These are phyloP conservation scores for Cerceris ruficornis DNA, from an alignment of 2,888 invertebrate species.

Conservation along the genomic window DNA sequence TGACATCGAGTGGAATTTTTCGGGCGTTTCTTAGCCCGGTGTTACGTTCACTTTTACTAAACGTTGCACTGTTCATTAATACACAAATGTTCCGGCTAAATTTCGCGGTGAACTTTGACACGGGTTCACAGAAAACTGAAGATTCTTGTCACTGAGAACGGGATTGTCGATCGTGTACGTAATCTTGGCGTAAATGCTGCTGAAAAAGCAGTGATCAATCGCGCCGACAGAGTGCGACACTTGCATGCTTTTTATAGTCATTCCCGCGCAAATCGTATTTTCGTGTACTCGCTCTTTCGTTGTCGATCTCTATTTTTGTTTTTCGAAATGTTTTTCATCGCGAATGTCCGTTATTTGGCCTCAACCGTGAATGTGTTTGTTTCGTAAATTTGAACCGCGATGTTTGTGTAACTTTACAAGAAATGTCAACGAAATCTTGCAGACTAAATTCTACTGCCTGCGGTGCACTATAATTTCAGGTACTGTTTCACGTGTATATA, in stretches of 20 bases:
- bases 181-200: background rate
- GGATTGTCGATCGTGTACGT: conserved; percentile 22
- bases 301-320: too few species aligned
- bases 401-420: too few species aligned
- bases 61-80: too few species aligned
- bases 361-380: too few species aligned
- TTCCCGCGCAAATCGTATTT: background rate
- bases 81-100: background rate
- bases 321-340: background rate
- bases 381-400: too few species aligned
- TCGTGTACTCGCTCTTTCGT: too few species aligned
- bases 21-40: background rate
- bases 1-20: conserved; percentile 31
- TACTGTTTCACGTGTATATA: too few species aligned
- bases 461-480: too few species aligned
- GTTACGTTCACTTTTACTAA: background rate
- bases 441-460: too few species aligned
- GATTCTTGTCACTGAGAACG: background rate
- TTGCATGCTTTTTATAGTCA: background rate
- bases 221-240: conserved; percentile 23
- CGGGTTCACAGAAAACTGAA: background rate
- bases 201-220: background rate
- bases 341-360: too few species aligned
- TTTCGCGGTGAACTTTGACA: background rate
- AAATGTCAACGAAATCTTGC: too few species aligned